phyloP scores from a whole-genome alignment of 2,113 vertebrate genomes.

The Anthoscopus minutus region DNA sequence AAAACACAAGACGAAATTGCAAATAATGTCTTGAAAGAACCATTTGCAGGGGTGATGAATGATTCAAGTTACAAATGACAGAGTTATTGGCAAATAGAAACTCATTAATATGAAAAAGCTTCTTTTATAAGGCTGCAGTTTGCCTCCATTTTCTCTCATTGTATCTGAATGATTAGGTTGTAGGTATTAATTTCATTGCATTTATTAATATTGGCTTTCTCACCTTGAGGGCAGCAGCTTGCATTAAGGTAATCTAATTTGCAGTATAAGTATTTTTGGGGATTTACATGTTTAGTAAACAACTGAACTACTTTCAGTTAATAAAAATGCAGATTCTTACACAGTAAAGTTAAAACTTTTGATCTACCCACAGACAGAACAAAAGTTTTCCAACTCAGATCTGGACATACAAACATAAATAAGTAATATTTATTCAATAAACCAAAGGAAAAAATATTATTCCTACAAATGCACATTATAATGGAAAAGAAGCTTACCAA shows the following conservation, averaged over 20 bases:
- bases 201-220: constrained; percentile 30
- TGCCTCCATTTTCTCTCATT: constrained; percentile 56
- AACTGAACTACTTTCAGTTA: background rate
- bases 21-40: constrained; percentile 75
- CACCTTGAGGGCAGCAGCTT: background rate
- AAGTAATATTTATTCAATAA: background rate
- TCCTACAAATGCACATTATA: background rate
- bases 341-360: background rate
- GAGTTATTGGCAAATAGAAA: constrained; percentile 75
- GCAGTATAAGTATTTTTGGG: background rate
- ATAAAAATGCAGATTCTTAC: background rate
- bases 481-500: background rate
- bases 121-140: constrained; percentile 56
- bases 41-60: constrained; percentile 77
- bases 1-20: constrained; percentile 77
- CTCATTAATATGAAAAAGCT: constrained; percentile 75
- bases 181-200: background rate
- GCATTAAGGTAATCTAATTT: background rate
- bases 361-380: background rate
- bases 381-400: background rate
- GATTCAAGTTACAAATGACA: constrained; percentile 78
- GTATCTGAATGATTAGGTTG: constrained; percentile 36
- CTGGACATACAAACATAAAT: background rate
- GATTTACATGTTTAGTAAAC: background rate
- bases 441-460: background rate